Percentiles rank a stretch among this genome's conserved stretches.
Evolutionary conservation across 2,113 vertebrate genomes (phyloP).

Genomic region (Scatophagus argus): DNA sequence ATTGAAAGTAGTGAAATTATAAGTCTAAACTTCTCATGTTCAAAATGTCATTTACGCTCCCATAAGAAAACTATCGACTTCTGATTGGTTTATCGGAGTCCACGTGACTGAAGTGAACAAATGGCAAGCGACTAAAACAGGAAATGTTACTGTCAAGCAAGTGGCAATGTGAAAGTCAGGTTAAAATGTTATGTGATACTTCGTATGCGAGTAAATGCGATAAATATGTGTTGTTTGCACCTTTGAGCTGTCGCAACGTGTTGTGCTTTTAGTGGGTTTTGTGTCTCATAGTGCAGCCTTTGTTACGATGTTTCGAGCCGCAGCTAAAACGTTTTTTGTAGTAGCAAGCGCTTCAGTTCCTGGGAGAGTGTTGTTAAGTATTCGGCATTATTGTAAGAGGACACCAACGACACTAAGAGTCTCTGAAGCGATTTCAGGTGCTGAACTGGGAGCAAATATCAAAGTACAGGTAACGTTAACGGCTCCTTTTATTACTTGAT

Average conservation of each 20-base stretch:
- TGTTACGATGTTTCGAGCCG: slow-evolving; percentile 56
- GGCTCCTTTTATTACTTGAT: neutral
- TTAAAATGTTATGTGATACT: neutral
- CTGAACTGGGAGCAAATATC: slow-evolving; percentile 58
- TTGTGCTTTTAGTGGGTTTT: neutral
- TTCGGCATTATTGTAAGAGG: slow-evolving; percentile 67
- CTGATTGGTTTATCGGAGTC: slow-evolving; percentile 44
- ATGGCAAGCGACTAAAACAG: slow-evolving; percentile 51
- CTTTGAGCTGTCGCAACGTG: neutral
- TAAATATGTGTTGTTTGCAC: neutral
- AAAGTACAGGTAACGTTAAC: slow-evolving; percentile 77
- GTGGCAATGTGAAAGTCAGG: slow-evolving; percentile 71
- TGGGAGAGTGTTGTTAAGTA: neutral
- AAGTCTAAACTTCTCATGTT: neutral
- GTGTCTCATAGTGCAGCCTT: neutral
- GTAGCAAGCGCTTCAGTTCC: neutral
- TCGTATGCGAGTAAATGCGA: accelerated
- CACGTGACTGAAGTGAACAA: slow-evolving; percentile 51
- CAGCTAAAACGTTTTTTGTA: slow-evolving; percentile 18
- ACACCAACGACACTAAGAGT: slow-evolving; percentile 64
- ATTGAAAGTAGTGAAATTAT: neutral
- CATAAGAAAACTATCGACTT: neutral
- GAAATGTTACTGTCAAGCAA: slow-evolving; percentile 46
- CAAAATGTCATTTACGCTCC: neutral
- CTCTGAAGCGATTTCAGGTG: slow-evolving; percentile 66